Percentiles rank a stretch among this genome's conserved stretches.
Evolutionary conservation across 2,113 vertebrate species (phyloP).

Genomic region (Cyphomyrus discorhynchus): DNA sequence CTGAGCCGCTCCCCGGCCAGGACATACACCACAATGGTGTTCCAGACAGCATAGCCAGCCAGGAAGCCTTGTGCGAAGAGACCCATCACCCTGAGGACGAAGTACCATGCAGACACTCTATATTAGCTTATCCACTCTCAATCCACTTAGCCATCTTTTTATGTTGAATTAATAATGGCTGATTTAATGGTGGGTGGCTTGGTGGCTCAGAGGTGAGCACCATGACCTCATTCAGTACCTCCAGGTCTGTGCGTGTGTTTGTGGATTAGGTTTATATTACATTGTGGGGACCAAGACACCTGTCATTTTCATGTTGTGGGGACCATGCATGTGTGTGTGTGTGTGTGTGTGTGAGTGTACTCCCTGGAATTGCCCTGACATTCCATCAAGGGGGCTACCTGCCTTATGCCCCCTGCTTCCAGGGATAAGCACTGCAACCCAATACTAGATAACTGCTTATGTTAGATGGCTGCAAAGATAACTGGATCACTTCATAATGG

Average conservation of each 20-base stretch:
- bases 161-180: background rate
- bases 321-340: background rate
- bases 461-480: background rate
- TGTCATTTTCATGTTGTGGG: background rate
- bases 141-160: background rate
- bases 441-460: background rate
- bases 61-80: slow-evolving; percentile 86
- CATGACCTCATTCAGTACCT: background rate
- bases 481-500: background rate
- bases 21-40: slow-evolving; percentile 79
- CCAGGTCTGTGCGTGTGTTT: background rate
- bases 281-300: too few relatives aligned
- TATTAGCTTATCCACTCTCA: background rate
- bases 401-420: background rate
- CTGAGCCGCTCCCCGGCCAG: slow-evolving; percentile 76
- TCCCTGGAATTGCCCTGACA: background rate
- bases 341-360: background rate
- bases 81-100: slow-evolving; percentile 65
- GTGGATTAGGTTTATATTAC: background rate
- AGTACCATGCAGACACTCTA: background rate
- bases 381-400: background rate
- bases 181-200: background rate
- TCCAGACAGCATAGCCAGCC: slow-evolving; percentile 90
- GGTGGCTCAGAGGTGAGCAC: background rate
- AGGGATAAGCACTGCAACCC: background rate